Evolutionary conservation across 2,888 invertebrate genomes (phyloP).

Genomic region (Plagodis pulveraria): DNA sequence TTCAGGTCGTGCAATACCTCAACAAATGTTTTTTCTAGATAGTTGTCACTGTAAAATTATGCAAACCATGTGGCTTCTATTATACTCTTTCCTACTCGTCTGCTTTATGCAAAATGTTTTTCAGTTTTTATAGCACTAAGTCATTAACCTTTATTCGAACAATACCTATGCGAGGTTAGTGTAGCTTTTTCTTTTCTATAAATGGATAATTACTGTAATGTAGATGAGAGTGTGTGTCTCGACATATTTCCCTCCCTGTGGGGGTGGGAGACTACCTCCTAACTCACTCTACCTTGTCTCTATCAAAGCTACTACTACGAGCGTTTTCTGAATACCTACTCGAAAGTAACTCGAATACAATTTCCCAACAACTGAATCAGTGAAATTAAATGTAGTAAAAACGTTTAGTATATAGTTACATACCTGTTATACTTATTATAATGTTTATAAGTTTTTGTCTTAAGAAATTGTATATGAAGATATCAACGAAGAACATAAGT

Average conservation of each 20-base stretch:
- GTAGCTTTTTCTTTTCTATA: slow-evolving; percentile 64
- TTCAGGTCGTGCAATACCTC: background rate
- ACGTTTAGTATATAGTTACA: no score
- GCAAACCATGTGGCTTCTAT: slow-evolving; percentile 24
- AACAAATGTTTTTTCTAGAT: slow-evolving; percentile 1
- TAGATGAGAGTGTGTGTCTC: slow-evolving; percentile 71
- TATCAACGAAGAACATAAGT: no score
- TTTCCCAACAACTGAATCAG: background rate
- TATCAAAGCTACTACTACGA: slow-evolving; percentile 58
- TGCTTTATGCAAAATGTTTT: slow-evolving; percentile 24
- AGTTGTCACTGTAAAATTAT: slow-evolving; percentile 19
- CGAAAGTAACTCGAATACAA: slow-evolving; percentile 36
- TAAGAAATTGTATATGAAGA: no score
- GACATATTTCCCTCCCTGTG: slow-evolving; percentile 66
- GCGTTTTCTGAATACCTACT: slow-evolving; percentile 44
- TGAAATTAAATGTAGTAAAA: no score
- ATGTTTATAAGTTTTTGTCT: no score
- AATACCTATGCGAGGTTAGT: slow-evolving; percentile 41
- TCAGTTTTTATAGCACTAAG: slow-evolving; percentile 20
- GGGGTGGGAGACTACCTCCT: slow-evolving; percentile 46
- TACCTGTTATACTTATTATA: no score
- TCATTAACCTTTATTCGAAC: slow-evolving; percentile 31
- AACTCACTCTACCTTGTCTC: slow-evolving; percentile 51
- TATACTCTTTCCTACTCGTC: slow-evolving; percentile 10
- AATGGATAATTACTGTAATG: slow-evolving; percentile 82